Evolutionary conservation across 2,797 vertebrate genomes (phyloP), one percentile per base, ranked within the genome.

Genomic region (Lerista edwardsae): DNA sequence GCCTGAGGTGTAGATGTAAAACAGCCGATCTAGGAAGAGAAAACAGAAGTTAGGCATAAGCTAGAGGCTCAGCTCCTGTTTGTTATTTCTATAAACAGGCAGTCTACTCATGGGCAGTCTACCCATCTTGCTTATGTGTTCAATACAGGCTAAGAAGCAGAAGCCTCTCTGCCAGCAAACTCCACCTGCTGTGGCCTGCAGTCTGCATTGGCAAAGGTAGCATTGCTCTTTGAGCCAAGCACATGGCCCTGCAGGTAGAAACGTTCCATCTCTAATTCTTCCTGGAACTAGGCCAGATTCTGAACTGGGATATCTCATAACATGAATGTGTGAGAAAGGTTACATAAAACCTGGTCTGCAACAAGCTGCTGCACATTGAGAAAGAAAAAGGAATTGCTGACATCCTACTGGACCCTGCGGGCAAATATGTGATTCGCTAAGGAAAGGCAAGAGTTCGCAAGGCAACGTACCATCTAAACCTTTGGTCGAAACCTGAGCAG

Each of bases 1-100:
- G 44, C 98, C 98, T 0, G 98, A 99, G 0, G 98, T 98, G 91
- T 98, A 99, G 94, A 99, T 98, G 77, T 98, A 99, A 95, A 98
- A 98, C 62, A 98, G 96, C 0, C 96, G 96, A 87, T 97, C 97
- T 98, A 93, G 29, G 84, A 76, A 87, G 0, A 47, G 1, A 44
- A 68, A 27, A 1, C 25, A 8, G 79, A 6, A 69, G 0, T 81
- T 29, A 21, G 8, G 65, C 47, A 57, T 41, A 17, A 65, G 44
- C 1, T 61, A 36, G 1, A 21, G 36, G 19, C 12, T 83, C 51
- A 3, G 27, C 4, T 67, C 6, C 23, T 36, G 14, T 69, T 27
- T 25, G 10, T 29, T 71, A 44, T 47, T 71, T 59, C 75, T 62
- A 36, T 27, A 14, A 12, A 6, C 4, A 75, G 72, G 73, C 29